These are phyloP conservation scores for Mythimna pallens DNA, from an alignment of 2,888 invertebrate genomes.

Conservation along the genomic window DNA sequence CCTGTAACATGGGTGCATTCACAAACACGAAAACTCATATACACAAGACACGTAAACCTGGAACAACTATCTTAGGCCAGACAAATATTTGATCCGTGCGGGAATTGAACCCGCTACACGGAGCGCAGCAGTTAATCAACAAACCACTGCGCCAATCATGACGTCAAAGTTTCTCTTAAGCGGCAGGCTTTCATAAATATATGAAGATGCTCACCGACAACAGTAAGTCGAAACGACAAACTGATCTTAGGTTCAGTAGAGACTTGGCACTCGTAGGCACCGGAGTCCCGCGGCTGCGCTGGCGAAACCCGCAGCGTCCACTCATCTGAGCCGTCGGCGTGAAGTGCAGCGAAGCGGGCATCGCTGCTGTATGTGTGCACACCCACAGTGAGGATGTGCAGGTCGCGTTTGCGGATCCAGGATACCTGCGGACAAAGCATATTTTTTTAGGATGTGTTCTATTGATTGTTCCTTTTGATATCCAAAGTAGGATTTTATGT, in stretches of 20 bases:
- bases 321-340: slow-evolving; percentile 91
- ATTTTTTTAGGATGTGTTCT: too few species aligned
- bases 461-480: too few species aligned
- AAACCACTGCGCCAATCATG: too few species aligned
- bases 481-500: too few species aligned
- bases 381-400: slow-evolving; percentile 93
- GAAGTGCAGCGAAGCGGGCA: slow-evolving; percentile 91
- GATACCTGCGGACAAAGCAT: slow-evolving; percentile 91
- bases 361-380: slow-evolving; percentile 92
- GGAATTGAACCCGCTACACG: too few species aligned
- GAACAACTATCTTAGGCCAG: too few species aligned
- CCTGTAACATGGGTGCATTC: too few species aligned
- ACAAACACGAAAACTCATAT: too few species aligned
- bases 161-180: not conserved
- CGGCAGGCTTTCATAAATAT: not conserved
- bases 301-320: slow-evolving; percentile 92
- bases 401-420: slow-evolving; percentile 96
- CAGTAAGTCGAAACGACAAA: slow-evolving; percentile 92
- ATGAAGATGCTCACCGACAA: slow-evolving; percentile 92
- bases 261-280: slow-evolving; percentile 97
- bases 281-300: slow-evolving; percentile 94
- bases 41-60: too few species aligned
- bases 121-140: too few species aligned
- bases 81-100: too few species aligned
- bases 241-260: slow-evolving; percentile 98